phyloP scores from a whole-genome alignment of 1,140 invertebrate species.

The Hyposmocoma kahamanoa region DNA sequence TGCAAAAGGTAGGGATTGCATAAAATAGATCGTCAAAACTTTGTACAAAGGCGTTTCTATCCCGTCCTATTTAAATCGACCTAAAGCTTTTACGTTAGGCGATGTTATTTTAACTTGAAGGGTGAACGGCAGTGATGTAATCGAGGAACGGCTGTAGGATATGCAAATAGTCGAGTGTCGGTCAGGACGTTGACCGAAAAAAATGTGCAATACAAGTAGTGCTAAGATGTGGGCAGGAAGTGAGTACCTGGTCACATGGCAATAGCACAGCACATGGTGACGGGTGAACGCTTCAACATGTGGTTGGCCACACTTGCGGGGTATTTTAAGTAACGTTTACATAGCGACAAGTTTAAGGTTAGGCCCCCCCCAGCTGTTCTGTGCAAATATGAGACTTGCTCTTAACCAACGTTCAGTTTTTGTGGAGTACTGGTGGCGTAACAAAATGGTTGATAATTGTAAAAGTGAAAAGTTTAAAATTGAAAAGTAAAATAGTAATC shows the following conservation, averaged over 20 bases:
- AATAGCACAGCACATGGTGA: constrained; percentile 37
- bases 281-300: constrained; percentile 43
- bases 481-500: too few relatives aligned
- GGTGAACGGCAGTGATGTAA: too few relatives aligned
- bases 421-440: too few relatives aligned
- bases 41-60: constrained; percentile 6
- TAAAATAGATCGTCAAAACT: not conserved
- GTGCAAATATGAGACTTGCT: not conserved
- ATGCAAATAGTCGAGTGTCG: too few relatives aligned
- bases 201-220: constrained; percentile 48
- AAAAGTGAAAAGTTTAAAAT: too few relatives aligned
- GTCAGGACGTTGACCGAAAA: constrained; percentile 26
- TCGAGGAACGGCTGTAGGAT: too few relatives aligned
- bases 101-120: not conserved
- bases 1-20: constrained; percentile 13
- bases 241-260: constrained; percentile 45
- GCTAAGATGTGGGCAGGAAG: constrained; percentile 33
- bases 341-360: constrained; percentile 21
- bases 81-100: not conserved
- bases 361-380: constrained; percentile 27
- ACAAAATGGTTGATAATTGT: too few relatives aligned
- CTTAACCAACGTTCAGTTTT: too few relatives aligned
- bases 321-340: constrained; percentile 17
- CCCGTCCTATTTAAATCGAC: constrained; percentile 19
- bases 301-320: constrained; percentile 23